Evolutionary conservation across 35 echinoderm and acorn worm species (phyloP), one percentile per base, ranked within the genome.

Genomic region (Apostichopus japonicus): DNA sequence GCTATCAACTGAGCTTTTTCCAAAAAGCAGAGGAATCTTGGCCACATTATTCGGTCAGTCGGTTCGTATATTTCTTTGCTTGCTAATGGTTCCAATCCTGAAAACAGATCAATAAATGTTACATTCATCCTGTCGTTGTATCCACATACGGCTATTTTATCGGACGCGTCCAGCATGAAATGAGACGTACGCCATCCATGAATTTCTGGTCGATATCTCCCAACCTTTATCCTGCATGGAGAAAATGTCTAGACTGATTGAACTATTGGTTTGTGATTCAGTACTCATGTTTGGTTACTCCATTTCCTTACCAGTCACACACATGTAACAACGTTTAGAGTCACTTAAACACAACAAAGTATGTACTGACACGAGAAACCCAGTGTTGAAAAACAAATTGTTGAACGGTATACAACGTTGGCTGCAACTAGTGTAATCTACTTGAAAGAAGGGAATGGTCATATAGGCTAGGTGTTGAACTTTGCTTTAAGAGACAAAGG

Each of bases 121-220:
- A n/a, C 17, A 75, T 75, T 75, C 71, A 75, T 6, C n/a, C n/a
- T 75, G n/a, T 75, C 71, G 22, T 75, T 75, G 16, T 75, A 75
- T 75, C 71, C 71, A 75, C 2, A 5, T 1, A 75, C 14, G n/a
- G 17, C 17, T 7, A 75, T 75, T 15, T 75, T 75, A 75, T 75
- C 71, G 17, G 71, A 23, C 2, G 15, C 6, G 15, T 6, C 71
- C 17, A 75, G 22, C 71, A 75, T 75, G 0, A 75, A 75, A 75
- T 75, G 71, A n/a, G 71, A 75, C 6, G 71, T 75, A 19, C 71
- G 71, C 71, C 71, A 75, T 75, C 71, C 71, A 19, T 75, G 71
- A 7, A 75, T 21, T 6, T 75, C 71, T 75, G 71, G 71, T 7
- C 71, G 71, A 6, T 75, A 75, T 75, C 71, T 75, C 17, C 17